Base-by-base conservation (phyloP, 2,797 vertebrate species). In the Cheirogaleus major region DNA sequence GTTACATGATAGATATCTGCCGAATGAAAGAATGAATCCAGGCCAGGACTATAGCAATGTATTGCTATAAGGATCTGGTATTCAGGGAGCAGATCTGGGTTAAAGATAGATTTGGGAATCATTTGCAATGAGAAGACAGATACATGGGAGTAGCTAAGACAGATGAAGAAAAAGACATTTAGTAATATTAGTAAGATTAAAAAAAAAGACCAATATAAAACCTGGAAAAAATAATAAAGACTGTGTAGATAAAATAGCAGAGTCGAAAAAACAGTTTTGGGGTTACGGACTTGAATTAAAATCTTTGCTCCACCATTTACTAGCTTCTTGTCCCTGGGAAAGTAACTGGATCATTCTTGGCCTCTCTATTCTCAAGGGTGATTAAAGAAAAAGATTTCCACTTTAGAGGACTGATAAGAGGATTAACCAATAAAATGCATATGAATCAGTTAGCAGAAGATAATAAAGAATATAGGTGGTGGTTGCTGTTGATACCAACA, bases 91-190 rank as follows among this genome's bases (percentile, higher is more conserved):
- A 96, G 52, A 94, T 63, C 70, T 96, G 67, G 55, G 89, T 83
- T 97, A 96, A 95, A 87, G 82, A 93, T 41, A 93, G 65, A 95
- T 86, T 92, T 65, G 23, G 55, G 78, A 92, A 50, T 83, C 89
- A 88, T 94, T 89, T 35, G 41, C 82, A 63, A 17, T 57, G 73
- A 85, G 3, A 13, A 78, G 83, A 81, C 7, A 89, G 32, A 35
- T 95, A 32, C 82, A 32, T 93, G 61, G 73, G 73, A 86, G 45
- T 92, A 83, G 23, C 17, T 73, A 76, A 63, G 27, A 78, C 18
- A 52, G 59, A 93, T 30, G 57, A 96, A 94, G 35, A n/a, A 65
- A 80, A 94, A 91, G 48, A 63, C 86, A 69, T 25, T 93, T 81
- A 27, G 41, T 84, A 27, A 90, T 43, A 78, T 73, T 93, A 50